phyloP scores from a whole-genome alignment of 2,888 invertebrate species.

The Ichneumon xanthorius region DNA sequence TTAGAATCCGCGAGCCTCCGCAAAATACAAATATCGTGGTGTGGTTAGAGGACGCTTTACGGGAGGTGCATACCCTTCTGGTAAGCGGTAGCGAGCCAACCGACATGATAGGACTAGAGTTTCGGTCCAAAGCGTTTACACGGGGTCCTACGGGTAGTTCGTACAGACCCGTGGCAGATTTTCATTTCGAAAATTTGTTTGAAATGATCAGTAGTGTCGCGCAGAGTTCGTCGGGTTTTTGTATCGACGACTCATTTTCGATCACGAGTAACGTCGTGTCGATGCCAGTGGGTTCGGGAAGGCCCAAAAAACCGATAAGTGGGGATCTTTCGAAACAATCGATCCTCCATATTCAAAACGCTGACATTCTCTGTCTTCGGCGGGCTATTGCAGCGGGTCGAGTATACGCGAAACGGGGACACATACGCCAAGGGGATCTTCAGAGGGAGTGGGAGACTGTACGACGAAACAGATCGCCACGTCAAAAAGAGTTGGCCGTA shows the following conservation, averaged over 20 bases:
- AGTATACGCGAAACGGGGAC: no score
- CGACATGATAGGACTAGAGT: not conserved
- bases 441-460: no score
- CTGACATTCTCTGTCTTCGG: no score
- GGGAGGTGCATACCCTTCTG: not conserved
- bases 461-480: no score
- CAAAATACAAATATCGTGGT: not conserved
- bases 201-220: not conserved
- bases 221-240: not conserved
- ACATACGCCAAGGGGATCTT: no score
- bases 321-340: no score
- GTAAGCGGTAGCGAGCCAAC: not conserved
- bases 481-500: no score
- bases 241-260: not conserved
- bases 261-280: not conserved
- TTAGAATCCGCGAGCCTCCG: not conserved
- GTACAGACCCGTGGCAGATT: not conserved
- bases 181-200: not conserved
- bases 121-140: not conserved
- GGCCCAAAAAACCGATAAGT: not conserved
- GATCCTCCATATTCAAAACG: no score
- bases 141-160: not conserved
- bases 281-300: not conserved
- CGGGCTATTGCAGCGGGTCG: no score
- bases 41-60: not conserved